These are phyloP conservation scores for Dicycla oo DNA, from an alignment of 2,888 invertebrate genomes.

Conservation along the genomic window DNA sequence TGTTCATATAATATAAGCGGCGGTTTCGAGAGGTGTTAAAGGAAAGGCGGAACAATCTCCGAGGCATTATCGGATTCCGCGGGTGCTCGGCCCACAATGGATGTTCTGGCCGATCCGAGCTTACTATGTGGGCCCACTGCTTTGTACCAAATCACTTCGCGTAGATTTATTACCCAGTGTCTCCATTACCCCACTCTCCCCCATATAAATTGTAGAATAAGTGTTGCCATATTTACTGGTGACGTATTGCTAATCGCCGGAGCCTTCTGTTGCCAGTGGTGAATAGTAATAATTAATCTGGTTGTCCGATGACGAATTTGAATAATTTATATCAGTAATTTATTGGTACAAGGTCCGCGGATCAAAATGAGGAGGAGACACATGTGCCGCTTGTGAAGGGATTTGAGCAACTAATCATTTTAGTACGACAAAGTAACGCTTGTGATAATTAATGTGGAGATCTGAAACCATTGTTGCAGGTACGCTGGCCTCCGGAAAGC, in stretches of 20 bases:
- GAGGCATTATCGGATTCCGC: slow-evolving; percentile 89
- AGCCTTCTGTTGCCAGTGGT: slow-evolving; percentile 85
- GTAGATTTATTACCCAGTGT: slow-evolving; percentile 87
- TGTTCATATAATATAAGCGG: slow-evolving; percentile 76
- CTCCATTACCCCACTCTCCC: slow-evolving; percentile 86
- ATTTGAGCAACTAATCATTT: slow-evolving; percentile 61
- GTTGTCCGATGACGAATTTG: slow-evolving; percentile 85
- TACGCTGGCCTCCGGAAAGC: no score
- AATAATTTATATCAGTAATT: slow-evolving; percentile 87
- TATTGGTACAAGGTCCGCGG: slow-evolving; percentile 80
- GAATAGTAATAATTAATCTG: slow-evolving; percentile 88
- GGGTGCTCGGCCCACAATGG: slow-evolving; percentile 86
- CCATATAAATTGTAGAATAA: slow-evolving; percentile 88
- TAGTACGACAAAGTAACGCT: slow-evolving; percentile 38
- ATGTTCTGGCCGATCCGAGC: slow-evolving; percentile 86
- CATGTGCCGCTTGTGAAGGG: slow-evolving; percentile 70
- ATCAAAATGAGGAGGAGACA: slow-evolving; percentile 72
- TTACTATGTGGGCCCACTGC: slow-evolving; percentile 87
- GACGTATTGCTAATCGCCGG: slow-evolving; percentile 88
- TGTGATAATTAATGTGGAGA: slow-evolving; percentile 38
- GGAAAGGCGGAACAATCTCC: slow-evolving; percentile 89
- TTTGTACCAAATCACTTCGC: slow-evolving; percentile 89
- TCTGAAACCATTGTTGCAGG: slow-evolving; percentile 5
- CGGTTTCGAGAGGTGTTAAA: slow-evolving; percentile 84
- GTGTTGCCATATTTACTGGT: slow-evolving; percentile 90